A percentile compares a stretch with the other conserved stretches of the same genome.
These are phyloP conservation scores for Craseonycteris thonglongyai DNA, from an alignment of 2,113 vertebrate genomes.

Conservation along the genomic window DNA sequence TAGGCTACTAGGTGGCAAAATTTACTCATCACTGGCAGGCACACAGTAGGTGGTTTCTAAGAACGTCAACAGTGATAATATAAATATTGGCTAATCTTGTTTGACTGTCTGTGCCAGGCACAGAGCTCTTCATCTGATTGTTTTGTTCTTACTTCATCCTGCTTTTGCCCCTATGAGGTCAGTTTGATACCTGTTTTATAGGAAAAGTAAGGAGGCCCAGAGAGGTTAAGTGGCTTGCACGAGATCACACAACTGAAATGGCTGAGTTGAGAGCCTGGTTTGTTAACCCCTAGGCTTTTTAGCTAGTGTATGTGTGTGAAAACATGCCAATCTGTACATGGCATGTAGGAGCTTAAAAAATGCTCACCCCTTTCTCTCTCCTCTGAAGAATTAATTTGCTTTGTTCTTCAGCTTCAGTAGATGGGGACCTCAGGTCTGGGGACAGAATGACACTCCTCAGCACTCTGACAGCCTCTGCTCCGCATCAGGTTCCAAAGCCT, in stretches of 20 bases:
- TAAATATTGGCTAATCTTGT: too few relatives aligned
- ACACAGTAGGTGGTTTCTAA: not conserved
- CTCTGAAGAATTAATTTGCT: not conserved
- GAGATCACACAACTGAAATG: not conserved
- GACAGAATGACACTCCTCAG: accelerated
- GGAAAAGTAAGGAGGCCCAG: not conserved
- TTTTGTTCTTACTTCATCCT: not conserved
- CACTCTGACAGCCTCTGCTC: accelerated
- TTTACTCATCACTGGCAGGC: too few relatives aligned
- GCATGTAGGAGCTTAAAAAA: not conserved
- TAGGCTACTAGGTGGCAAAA: not conserved
- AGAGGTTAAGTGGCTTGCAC: not conserved
- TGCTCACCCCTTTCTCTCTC: too few relatives aligned
- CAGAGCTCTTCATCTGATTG: not conserved
- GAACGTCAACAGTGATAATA: accelerated
- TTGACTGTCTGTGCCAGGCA: not conserved
- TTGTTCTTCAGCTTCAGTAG: not conserved
- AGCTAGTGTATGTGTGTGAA: not conserved
- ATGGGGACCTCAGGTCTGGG: accelerated
- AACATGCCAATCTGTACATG: not conserved
- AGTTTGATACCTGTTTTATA: not conserved
- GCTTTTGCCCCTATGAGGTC: not conserved
- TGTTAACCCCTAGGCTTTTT: not conserved
- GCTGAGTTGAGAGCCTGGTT: not conserved
- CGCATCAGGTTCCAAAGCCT: too few relatives aligned